These are phyloP conservation scores for Holotrichia oblita DNA, from an alignment of 1,140 invertebrate genomes.

Conservation along the genomic window DNA sequence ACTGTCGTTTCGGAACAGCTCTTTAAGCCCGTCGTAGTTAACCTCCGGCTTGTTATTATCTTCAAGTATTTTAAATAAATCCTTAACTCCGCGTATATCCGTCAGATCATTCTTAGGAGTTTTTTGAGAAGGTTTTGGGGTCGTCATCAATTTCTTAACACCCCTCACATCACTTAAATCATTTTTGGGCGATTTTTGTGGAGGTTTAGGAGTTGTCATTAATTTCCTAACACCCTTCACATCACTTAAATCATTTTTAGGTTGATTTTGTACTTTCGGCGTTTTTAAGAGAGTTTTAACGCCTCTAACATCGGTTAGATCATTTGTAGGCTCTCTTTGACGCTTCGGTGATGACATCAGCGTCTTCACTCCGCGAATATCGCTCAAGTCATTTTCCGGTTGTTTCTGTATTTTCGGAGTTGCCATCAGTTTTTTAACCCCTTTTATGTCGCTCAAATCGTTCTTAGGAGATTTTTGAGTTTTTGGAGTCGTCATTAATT, in stretches of 20 bases:
- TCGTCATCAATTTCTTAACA: slow-evolving; percentile 46
- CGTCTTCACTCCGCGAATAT: slow-evolving; percentile 50
- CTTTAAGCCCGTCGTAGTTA: not conserved
- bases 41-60: not conserved
- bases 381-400: slow-evolving; percentile 49
- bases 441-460: slow-evolving; percentile 60
- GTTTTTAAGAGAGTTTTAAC: slow-evolving; percentile 47
- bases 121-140: slow-evolving; percentile 42
- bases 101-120: slow-evolving; percentile 50
- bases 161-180: slow-evolving; percentile 61
- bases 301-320: slow-evolving; percentile 60
- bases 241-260: slow-evolving; percentile 61
- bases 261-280: slow-evolving; percentile 28
- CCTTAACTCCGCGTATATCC: slow-evolving; percentile 51
- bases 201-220: slow-evolving; percentile 44
- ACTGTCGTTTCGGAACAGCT: not conserved
- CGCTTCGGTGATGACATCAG: slow-evolving; percentile 43
- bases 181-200: slow-evolving; percentile 60
- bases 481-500: slow-evolving; percentile 44
- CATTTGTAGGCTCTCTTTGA: slow-evolving; percentile 59
- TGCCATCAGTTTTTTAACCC: slow-evolving; percentile 49
- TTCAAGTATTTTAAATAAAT: not conserved
- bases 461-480: slow-evolving; percentile 59
- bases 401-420: slow-evolving; percentile 41
- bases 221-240: slow-evolving; percentile 52